Conservation (phyloP, 64 coral and sea anemone genomes). For the Pocillopora verrucosa region DNA sequence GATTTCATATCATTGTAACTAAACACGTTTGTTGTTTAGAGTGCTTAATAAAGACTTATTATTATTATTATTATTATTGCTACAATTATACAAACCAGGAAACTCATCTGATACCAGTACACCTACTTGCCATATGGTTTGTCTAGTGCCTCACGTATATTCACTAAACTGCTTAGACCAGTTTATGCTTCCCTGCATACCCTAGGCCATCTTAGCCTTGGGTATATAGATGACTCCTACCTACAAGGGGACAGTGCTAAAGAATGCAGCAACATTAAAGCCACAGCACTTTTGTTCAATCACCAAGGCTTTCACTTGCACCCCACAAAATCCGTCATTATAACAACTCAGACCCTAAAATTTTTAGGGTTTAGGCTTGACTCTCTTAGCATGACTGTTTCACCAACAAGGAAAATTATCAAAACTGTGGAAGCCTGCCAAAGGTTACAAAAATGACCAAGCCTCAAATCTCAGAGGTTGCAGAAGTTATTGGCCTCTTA, state of each 20-base stretch:
- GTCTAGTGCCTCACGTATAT: neutral
- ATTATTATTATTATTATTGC: too few relatives aligned
- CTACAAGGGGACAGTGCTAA: conserved; percentile 23
- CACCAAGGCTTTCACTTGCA: conserved; percentile 17
- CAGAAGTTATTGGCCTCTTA: conserved; percentile 37
- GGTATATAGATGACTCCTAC: conserved; percentile 40
- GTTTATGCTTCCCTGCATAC: conserved; percentile 20
- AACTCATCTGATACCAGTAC: neutral
- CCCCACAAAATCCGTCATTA: conserved; percentile 41
- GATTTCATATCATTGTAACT: too few relatives aligned
- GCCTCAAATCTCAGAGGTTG: conserved; percentile 5
- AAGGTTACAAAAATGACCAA: neutral
- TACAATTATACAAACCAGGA: conserved; percentile 50
- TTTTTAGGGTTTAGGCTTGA: conserved; percentile 38
- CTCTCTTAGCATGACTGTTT: conserved; percentile 40
- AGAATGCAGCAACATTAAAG: conserved; percentile 31
- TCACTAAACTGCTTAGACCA: conserved; percentile 37
- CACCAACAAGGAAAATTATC: conserved; percentile 5
- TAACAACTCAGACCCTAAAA: conserved; percentile 2
- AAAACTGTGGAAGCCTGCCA: conserved; percentile 14
- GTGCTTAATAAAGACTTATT: too few relatives aligned
- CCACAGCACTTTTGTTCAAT: conserved; percentile 30
- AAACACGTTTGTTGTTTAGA: too few relatives aligned
- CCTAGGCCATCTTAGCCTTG: conserved; percentile 25
- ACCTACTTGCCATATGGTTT: conserved; percentile 51